phyloP scores from a whole-genome alignment of 2,888 invertebrate genomes.

The Brenthis daphne region DNA sequence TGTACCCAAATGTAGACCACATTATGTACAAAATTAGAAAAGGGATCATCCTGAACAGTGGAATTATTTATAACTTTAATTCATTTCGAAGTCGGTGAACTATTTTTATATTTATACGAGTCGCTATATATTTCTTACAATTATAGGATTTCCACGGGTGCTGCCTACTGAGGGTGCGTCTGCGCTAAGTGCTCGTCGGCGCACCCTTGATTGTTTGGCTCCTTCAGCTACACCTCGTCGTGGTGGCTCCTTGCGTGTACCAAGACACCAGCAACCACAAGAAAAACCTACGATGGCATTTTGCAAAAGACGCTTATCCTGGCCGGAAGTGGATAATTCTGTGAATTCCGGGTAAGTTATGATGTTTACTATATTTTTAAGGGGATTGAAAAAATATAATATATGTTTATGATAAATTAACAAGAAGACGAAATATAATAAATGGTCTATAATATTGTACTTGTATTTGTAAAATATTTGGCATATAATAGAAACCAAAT shows the following conservation, averaged over 20 bases:
- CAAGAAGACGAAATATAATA: no score
- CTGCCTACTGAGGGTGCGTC: slow-evolving; percentile 86
- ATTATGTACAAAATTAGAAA: no score
- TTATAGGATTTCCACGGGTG: slow-evolving; percentile 86
- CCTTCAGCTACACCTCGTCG: slow-evolving; percentile 76
- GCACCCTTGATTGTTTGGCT: slow-evolving; percentile 85
- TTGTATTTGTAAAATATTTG: no score
- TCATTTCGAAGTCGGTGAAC: no score
- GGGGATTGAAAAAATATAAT: neutral
- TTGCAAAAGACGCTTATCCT: slow-evolving; percentile 89
- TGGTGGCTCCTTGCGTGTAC: slow-evolving; percentile 83
- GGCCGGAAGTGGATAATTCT: slow-evolving; percentile 93
- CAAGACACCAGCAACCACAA: slow-evolving; percentile 81
- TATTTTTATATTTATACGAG: neutral
- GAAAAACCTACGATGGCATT: slow-evolving; percentile 88
- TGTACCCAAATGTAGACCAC: no score
- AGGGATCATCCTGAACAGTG: no score
- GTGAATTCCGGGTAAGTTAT: slow-evolving; percentile 89
- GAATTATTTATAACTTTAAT: no score
- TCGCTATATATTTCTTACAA: neutral
- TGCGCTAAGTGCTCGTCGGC: slow-evolving; percentile 77
- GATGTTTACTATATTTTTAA: neutral
- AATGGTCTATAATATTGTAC: no score
- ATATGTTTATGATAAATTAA: neutral
- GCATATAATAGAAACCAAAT: no score